Percentiles rank a stretch among this genome's conserved stretches.
These are phyloP conservation scores for Hucho hucho DNA, from an alignment of 2,113 vertebrate genomes.

Conservation along the genomic window DNA sequence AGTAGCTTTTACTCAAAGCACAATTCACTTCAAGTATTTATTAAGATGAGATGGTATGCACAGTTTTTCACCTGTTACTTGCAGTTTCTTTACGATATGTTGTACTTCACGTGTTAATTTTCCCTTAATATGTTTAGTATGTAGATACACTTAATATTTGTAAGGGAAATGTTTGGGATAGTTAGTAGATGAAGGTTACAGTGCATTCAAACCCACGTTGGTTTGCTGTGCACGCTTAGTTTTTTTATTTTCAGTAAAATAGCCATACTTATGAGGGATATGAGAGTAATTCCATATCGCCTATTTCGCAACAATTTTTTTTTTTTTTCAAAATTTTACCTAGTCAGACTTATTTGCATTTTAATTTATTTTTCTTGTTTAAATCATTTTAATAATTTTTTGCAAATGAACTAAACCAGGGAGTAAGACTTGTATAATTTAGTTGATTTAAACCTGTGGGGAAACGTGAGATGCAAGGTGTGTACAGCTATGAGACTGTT, in stretches of 20 bases:
- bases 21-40: slow-evolving; percentile 33
- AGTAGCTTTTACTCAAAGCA: background rate
- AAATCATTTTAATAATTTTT: slow-evolving; percentile 22
- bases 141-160: background rate
- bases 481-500: too few species aligned
- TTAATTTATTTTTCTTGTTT: slow-evolving; percentile 38
- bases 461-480: background rate
- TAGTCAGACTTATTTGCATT: slow-evolving; percentile 20
- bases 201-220: slow-evolving; percentile 4
- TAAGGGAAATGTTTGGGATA: background rate
- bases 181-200: background rate
- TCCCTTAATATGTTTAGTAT: background rate
- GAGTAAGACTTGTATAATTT: slow-evolving; percentile 1
- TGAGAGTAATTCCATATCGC: slow-evolving; percentile 6
- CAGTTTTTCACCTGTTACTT: slow-evolving; percentile 7
- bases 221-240: slow-evolving; percentile 5
- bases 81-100: slow-evolving; percentile 3
- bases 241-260: background rate
- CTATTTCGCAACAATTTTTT: slow-evolving; percentile 7
- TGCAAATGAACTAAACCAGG: slow-evolving; percentile 6
- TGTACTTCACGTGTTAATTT: slow-evolving; percentile 13
- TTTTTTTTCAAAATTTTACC: slow-evolving; percentile 36
- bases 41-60: slow-evolving; percentile 15
- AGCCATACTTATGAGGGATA: slow-evolving; percentile 19
- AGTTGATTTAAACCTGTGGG: slow-evolving; percentile 20